Base-by-base conservation (phyloP, 2,797 vertebrate genomes). In the Acrossocheilus wenchowensis region DNA sequence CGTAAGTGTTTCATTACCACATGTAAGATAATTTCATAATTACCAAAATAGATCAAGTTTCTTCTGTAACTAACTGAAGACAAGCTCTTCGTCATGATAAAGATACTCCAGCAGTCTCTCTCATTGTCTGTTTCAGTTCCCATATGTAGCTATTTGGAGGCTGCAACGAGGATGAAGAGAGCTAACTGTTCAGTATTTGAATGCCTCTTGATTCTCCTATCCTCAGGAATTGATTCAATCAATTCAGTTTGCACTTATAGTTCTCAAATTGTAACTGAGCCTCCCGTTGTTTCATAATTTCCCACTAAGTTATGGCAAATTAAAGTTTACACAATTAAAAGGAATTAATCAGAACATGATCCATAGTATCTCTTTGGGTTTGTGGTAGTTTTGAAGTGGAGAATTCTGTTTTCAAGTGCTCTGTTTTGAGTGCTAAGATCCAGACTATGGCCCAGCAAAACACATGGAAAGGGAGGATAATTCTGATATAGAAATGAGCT, bases 171-270 rank as follows among this genome's bases (percentile, higher is more conserved):
- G 21, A 62, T 52, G n/a, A 87, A 30, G 26, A 78, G 23, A 81
- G 64, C 17, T 11, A 50, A 36, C 57, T 43, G 48, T 78, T 87
- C 30, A 9, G 19, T 54, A 36, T 80, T 81, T 84, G 8, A 80
- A 80, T 36, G 89, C 41, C 60, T 68, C 89, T 89, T 79, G 92
- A 91, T 91, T 87, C 90, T 83, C 90, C 92, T 89, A 89, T 87
- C 91, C 91, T 89, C 83, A 88, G 84, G 87, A 88, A 89, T 66
- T 86, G 82, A 73, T 83, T 71, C 23, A 48, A 26, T 88, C 72
- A 88, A 88, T 84, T 84, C 92, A 93, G 92, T 94, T 95, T 95
- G 94, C 94, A 94, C 94, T 93, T 92, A 92, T 93, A 92, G 92
- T 93, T 93, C 93, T 92, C 91, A 94, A 74, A 95, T 93, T 95